Conservation (phyloP, 1,140 invertebrate species). For the Stenopsyche tienmushanensis region DNA sequence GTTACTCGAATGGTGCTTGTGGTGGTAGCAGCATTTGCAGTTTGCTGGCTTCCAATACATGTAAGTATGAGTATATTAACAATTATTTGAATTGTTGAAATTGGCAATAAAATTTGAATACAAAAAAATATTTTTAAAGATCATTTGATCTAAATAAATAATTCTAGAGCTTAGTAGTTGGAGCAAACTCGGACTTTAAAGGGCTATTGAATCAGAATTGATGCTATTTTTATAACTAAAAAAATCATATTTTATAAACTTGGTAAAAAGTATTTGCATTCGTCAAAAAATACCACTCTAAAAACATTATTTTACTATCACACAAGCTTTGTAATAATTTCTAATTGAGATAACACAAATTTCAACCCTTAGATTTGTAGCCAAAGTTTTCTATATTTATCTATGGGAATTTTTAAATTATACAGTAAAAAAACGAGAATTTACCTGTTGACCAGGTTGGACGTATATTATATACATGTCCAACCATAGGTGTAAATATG, state of each 20-base stretch:
- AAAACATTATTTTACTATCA: no score
- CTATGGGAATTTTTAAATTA: no score
- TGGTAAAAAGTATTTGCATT: no score
- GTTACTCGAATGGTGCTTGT: slow-evolving; percentile 93
- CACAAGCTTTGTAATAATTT: no score
- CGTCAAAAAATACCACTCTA: no score
- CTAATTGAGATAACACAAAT: no score
- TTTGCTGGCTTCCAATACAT: slow-evolving; percentile 96
- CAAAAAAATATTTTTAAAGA: background rate
- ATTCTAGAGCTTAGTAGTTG: background rate
- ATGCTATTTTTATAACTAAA: background rate
- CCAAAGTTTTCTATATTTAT: no score
- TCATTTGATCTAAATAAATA: background rate
- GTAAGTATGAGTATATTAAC: slow-evolving; percentile 55
- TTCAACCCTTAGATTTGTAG: no score
- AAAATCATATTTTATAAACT: background rate
- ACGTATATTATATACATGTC: no score
- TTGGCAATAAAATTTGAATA: background rate
- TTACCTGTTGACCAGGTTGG: no score
- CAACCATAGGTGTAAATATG: no score
- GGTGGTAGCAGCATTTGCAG: slow-evolving; percentile 91
- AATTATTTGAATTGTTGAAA: background rate
- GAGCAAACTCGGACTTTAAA: background rate
- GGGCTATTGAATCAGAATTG: background rate
- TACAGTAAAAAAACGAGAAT: no score